Evolutionary conservation across 2,797 vertebrate species (phyloP).

Genomic region (Hypotaenidia okinawae): DNA sequence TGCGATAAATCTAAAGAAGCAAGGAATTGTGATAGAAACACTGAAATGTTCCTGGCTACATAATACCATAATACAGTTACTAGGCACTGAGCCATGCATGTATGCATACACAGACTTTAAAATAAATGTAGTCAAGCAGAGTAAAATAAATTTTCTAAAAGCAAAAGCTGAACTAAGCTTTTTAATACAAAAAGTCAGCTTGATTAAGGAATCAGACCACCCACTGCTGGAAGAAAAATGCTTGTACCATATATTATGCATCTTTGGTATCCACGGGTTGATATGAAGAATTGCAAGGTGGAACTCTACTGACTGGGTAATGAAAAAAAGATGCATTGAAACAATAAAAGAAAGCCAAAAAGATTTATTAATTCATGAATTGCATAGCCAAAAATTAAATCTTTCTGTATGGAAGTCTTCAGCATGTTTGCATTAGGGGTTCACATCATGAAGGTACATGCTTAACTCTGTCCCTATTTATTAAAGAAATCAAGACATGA

Average conservation of each 20-base stretch:
- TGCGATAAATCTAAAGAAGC: not conserved
- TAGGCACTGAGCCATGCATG: not conserved
- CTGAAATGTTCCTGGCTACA: not conserved
- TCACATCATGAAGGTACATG: not conserved
- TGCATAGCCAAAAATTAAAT: conserved; percentile 7
- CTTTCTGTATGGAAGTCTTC: not conserved
- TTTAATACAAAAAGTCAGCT: conserved; percentile 21
- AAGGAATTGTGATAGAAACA: not conserved
- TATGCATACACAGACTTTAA: not conserved
- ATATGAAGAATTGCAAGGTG: not conserved
- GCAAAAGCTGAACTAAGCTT: conserved; percentile 21
- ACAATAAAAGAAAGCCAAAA: not conserved
- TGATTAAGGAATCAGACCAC: conserved; percentile 21
- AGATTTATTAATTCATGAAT: conserved; percentile 1
- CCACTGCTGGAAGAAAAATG: not conserved
- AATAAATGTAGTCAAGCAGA: conserved; percentile 34
- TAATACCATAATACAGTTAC: not conserved
- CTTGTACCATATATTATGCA: not conserved
- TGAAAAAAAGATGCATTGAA: conserved; percentile 30
- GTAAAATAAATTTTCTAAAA: conserved; percentile 40
- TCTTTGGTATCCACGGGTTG: not conserved
- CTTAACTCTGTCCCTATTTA: not conserved
- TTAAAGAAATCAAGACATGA: not conserved
- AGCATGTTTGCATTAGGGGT: not conserved
- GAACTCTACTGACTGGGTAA: not conserved